These are phyloP conservation scores for Chelonus formosanus DNA, from an alignment of 2,888 invertebrate species.

Conservation along the genomic window DNA sequence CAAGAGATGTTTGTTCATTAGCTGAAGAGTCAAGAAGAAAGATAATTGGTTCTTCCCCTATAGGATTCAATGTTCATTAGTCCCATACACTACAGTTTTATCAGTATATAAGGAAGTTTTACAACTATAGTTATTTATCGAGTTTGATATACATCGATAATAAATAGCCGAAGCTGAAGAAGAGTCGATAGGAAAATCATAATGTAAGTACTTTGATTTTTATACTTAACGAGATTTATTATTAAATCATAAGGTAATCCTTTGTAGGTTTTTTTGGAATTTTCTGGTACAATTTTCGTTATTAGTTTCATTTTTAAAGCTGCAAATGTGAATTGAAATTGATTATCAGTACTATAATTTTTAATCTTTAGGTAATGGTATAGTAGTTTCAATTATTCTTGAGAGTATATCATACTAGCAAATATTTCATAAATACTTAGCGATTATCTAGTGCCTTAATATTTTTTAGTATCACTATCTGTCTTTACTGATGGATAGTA, in stretches of 20 bases:
- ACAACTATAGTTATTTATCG: no score
- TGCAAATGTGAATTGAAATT: conserved; percentile 4
- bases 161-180: no score
- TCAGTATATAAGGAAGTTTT: no score
- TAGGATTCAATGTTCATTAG: no score
- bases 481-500: conserved; percentile 42
- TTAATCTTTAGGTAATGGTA: neutral
- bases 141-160: no score
- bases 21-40: no score
- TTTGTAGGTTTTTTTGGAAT: neutral
- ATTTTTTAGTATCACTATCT: conserved; percentile 46
- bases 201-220: no score
- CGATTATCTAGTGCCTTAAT: conserved; percentile 37
- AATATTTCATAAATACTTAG: conserved; percentile 39
- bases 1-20: no score
- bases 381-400: neutral
- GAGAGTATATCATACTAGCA: neutral
- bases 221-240: no score
- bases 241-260: neutral
- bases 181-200: no score
- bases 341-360: neutral
- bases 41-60: no score
- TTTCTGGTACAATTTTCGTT: neutral
- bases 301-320: neutral
- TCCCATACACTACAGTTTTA: no score